Evolutionary conservation across 1,140 invertebrate species (phyloP), one percentile per base, ranked within the genome.

Genomic region (Macrotrachela quadricornifera): DNA sequence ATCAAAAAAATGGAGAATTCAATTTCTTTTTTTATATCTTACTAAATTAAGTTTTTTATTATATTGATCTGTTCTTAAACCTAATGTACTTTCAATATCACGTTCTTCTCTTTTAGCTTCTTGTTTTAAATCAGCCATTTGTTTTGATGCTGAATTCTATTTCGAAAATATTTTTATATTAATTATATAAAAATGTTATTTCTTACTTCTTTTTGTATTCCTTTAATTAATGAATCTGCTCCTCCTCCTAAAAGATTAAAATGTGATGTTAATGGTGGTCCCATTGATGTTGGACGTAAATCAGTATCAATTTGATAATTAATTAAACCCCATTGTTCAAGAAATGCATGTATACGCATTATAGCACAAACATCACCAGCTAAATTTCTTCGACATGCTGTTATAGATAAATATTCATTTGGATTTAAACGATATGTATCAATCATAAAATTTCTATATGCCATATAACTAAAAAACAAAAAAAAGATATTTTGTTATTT

Each of bases 391-490:
- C 94, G 75, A 66, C 88, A 94, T 2, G 94, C 92, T 9, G 94
- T 99, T 56, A 85, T 88, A 6, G 94, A 97, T 54, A 99, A 78
- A 64, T 99, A 99, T 72, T 99, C 94, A 30, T 86, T 94, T 12
- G 94, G 94, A 76, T 99, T 99, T 48, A 99, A 72, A 40, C 94
- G 78, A 70, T 99, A 99, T 1, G 92, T 97, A 70, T 99, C 94
- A 60, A 99, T 83, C 90, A 99, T 99, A 69, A 99, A 99, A 73
- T 99, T 99, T 56, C 92, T 76, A 68, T 97, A 97, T 0, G 90
- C 88, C 59, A 97, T 76, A 72, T 94, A 96, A 58, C 73, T 75
- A 57, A 44, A 69, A 60, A 57, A 13, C 53, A 58, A 56, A 16
- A 36, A 50, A 42, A 50, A 48, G 57, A 30, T 16, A n/a, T n/a